Percentiles rank a stretch among this genome's conserved stretches.
Conservation (phyloP, 2,113 vertebrate genomes). For the Eurypyga helias region DNA sequence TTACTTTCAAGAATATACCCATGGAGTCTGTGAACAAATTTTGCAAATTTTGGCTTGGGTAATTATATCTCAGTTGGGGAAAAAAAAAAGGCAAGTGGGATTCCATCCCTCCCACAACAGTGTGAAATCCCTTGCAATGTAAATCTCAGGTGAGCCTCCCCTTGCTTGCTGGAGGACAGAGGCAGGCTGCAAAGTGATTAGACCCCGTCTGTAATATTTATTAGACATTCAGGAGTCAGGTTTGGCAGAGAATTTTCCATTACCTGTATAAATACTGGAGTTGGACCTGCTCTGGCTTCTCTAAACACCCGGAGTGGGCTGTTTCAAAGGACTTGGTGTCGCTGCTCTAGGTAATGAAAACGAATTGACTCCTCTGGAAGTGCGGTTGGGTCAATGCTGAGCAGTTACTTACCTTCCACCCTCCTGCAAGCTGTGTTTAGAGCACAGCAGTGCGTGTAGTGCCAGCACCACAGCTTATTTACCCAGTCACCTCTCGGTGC, state of each 20-base stretch:
- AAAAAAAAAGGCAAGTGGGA: no score
- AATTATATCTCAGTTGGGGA: not conserved
- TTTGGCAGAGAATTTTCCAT: not conserved
- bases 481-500: accelerated
- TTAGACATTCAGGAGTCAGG: not conserved
- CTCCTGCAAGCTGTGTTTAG: not conserved
- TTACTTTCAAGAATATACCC: not conserved
- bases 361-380: not conserved
- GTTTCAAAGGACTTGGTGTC: not conserved
- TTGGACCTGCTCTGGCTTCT: not conserved
- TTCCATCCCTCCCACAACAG: not conserved
- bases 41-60: not conserved
- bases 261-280: not conserved
- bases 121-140: not conserved
- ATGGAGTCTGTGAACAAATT: not conserved
- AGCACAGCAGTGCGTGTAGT: not conserved
- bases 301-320: not conserved
- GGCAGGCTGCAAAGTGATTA: not conserved
- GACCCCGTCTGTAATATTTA: not conserved
- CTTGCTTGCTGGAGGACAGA: not conserved
- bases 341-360: not conserved
- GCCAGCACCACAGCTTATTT: accelerated
- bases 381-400: accelerated
- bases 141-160: not conserved
- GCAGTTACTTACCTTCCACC: not conserved